Base-by-base conservation (phyloP, 2,797 vertebrate genomes). In the Amniataba percoides region DNA sequence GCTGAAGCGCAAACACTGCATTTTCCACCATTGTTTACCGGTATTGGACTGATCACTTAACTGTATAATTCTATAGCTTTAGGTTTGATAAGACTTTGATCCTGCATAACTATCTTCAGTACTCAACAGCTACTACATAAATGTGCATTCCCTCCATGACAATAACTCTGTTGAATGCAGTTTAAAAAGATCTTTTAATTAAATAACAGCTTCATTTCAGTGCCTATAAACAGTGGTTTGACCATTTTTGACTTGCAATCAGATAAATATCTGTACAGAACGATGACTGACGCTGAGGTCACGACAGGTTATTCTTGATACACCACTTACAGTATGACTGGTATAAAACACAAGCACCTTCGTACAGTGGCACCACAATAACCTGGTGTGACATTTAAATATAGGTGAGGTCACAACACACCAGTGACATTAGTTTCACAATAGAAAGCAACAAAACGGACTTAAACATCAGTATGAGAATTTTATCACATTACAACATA, bases 111-210 rank as follows among this genome's bases (percentile, higher is more conserved):
- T 10, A 5, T 21, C 16, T 55, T 25, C 7, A 64, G n/a, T 14
- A 36, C 23, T 42, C 7, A 43, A 14, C 31, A 42, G 40, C 55
- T 36, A 55, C 19, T 25, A 21, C 48, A 71, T 9, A 48, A 39
- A 16, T 4, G 12, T 73, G 18, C 34, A 4, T 21, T 40, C 7
- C 60, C 19, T 3, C 13, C 46, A 69, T 21, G 10, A 74, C 46
- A 19, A 4, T 16, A 60, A 64, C 49, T 39, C 42, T 14, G 18
- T 7, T 7, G 6, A n/a, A 27, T 40, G 43, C 45, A 39, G 39
- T 66, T 82, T 18, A 13, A 68, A 76, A 73, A 71, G 27, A 48
- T 72, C 0, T 60, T 86, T 87, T 78, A 75, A 76, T 87, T 82
- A 71, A 81, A 81, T 80, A 84, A 73, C 72, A 19, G 68, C 16